Base-by-base conservation (phyloP, 2,888 invertebrate species). In the Cheilosia vernalis region DNA sequence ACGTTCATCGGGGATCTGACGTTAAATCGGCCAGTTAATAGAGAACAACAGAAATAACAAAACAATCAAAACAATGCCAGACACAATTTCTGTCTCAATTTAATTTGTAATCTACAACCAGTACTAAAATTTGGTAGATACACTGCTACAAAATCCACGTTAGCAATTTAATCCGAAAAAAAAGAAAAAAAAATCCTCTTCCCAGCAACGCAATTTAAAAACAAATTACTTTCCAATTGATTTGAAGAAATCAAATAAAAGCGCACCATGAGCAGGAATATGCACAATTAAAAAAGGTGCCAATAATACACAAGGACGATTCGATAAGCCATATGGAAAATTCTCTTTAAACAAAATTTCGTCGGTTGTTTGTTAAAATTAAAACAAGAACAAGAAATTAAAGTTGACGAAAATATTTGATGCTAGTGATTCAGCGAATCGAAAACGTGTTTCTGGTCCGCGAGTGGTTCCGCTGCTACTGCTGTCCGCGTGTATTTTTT, bases 371-470 rank as follows among this genome's bases (percentile, higher is more conserved):
- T 24, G n/a, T 27, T 58, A 1, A 30, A 3, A 30, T 13, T 19
- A 7, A 37, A 55, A 55, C 27, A 30, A 40, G 53, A 53, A 66
- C 51, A 51, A 53, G 27, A 24, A 6, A 17, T 47, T 13, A 53
- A 69, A 66, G 30, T 42, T 58, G 24, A 49, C 9, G 60, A 40
- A 49, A 24, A 37, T n/a, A 30, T 30, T 49, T 49, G 2, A 49
- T 44, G 55, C 5, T 27, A 56, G 44, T 70, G 70, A 37, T 33
- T 69, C 10, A 40, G 21, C 33, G 21, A 47, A 49, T 60, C n/a
- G 24, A 37, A 60, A 60, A 70, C 67, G 42, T 69, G 67, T 69
- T 69, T 69, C 44, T 69, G 17, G 44, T 56, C 56, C 42, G 58
- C 58, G 40, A 70, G 51, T 53, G 49, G 47, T 60, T 49, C n/a